These are phyloP conservation scores for Apocheima hispidaria DNA, from an alignment of 2,888 invertebrate species.

Conservation along the genomic window DNA sequence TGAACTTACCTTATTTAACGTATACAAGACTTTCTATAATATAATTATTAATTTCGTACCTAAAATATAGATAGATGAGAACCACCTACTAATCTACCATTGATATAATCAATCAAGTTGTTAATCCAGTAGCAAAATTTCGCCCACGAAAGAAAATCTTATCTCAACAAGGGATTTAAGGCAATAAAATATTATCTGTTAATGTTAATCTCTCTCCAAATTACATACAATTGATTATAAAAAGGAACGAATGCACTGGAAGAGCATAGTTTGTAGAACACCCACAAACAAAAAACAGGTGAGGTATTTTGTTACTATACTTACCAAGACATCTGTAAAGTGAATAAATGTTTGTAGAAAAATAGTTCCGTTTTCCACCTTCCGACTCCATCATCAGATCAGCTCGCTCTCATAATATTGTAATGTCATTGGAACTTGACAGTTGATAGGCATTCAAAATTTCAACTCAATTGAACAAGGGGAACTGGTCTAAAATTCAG, in stretches of 20 bases:
- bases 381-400: no score
- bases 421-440: no score
- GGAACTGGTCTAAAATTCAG: no score
- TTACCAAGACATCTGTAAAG: background rate
- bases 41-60: background rate
- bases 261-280: constrained; percentile 46
- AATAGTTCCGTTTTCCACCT: no score
- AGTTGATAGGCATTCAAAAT: no score
- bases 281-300: constrained; percentile 47
- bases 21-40: no score
- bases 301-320: constrained; percentile 13
- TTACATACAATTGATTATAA: constrained; percentile 47
- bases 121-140: constrained; percentile 34
- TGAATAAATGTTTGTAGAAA: background rate
- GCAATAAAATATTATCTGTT: constrained; percentile 47
- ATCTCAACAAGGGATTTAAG: constrained; percentile 43
- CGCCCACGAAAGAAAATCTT: constrained; percentile 15
- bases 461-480: no score
- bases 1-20: no score
- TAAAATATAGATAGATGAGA: background rate
- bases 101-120: constrained; percentile 40
- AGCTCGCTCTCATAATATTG: no score
- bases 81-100: constrained; percentile 5
- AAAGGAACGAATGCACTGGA: constrained; percentile 31
- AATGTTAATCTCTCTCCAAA: constrained; percentile 26